Conservation (phyloP, 2,888 invertebrate genomes). For the Ophonus ardosiacus region DNA sequence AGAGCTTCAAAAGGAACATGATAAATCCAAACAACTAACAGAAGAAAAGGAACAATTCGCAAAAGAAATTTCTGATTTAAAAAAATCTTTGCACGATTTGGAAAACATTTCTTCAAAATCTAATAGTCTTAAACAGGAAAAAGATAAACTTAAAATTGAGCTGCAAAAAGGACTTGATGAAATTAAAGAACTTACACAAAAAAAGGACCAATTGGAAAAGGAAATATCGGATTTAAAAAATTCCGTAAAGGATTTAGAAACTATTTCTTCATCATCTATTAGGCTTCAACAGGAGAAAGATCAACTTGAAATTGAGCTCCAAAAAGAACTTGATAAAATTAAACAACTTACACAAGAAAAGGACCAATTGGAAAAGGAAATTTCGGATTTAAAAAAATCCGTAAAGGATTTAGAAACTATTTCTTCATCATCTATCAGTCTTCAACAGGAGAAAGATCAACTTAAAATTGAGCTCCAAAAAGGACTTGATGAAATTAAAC, state of each 20-base stretch:
- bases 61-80: slow-evolving; percentile 70
- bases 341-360: slow-evolving; percentile 44
- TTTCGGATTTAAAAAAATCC: too few species aligned
- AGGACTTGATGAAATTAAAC: slow-evolving; percentile 68
- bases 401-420: background rate
- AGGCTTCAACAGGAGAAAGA: slow-evolving; percentile 75
- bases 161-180: slow-evolving; percentile 64
- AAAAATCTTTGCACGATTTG: background rate
- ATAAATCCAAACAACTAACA: background rate
- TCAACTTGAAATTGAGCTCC: slow-evolving; percentile 74
- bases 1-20: slow-evolving; percentile 71
- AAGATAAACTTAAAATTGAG: background rate
- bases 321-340: slow-evolving; percentile 61
- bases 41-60: slow-evolving; percentile 69
- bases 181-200: slow-evolving; percentile 67
- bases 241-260: slow-evolving; percentile 65
- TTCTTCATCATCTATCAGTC: background rate
- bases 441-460: background rate
- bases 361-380: slow-evolving; percentile 73
- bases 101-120: background rate
- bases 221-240: slow-evolving; percentile 72
- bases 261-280: slow-evolving; percentile 74
- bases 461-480: background rate
- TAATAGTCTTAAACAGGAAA: background rate
- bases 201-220: slow-evolving; percentile 68